Evolutionary conservation across 2,797 vertebrate genomes (phyloP), one percentile per base, ranked within the genome.

Genomic region (Myiothlypis coronata): DNA sequence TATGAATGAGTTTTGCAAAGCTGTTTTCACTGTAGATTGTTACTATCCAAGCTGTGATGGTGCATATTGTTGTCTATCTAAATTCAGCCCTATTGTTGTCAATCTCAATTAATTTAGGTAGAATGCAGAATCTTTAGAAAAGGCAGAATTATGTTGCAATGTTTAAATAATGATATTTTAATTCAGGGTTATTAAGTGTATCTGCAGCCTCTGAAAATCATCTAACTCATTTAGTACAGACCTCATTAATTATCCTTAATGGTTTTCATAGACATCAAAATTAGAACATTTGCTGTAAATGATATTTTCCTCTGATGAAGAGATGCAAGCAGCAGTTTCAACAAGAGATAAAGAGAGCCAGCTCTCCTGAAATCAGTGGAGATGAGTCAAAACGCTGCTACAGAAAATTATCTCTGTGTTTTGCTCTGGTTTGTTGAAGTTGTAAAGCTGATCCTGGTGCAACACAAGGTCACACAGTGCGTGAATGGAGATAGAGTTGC

Each of bases 221-320:
- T 23, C 49, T 79, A 72, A 89, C 59, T 94, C 59, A 89, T 47
- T 63, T 72, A 83, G 69, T 39, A 76, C 23, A 82, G 61, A 84
- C 59, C 43, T 91, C 64, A 60, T 84, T 92, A 92, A 91, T 90
- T 87, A 76, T 16, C 26, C 63, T 68, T 87, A 91, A 85, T 46
- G 34, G 16, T 72, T 84, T 83, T 83, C 74, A 63, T 3, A 85
- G 76, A 61, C 56, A 85, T 59, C 79, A 75, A 89, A 91, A 87
- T 52, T 32, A 91, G 39, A 91, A 83, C 39, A 82, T 49, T 87
- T 89, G 24, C 67, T 82, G 53, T 69, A 82, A 89, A 64, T 61
- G 43, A 6, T 53, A n/a, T 92, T 83, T 89, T 37, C 71, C 67
- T 67, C 35, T 57, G 43, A 56, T 16, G 21, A 34, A 72, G 63